These are phyloP conservation scores for Campodea augens DNA, from an alignment of 1,140 invertebrate genomes.

Conservation along the genomic window DNA sequence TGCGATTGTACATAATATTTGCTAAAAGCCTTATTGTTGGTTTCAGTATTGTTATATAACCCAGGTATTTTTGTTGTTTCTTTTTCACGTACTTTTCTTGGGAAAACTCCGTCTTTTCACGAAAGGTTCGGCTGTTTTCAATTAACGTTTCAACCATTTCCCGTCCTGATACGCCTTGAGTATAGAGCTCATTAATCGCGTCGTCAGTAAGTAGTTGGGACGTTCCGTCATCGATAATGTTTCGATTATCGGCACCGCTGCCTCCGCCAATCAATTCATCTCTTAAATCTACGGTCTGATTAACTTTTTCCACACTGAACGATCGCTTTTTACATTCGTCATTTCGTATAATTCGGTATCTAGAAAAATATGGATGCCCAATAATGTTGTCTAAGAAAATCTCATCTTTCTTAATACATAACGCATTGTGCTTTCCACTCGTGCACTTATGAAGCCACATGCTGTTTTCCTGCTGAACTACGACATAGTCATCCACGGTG, in stretches of 20 bases:
- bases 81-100: constrained; percentile 89
- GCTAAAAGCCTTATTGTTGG: constrained; percentile 52
- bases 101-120: constrained; percentile 72
- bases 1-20: constrained; percentile 57
- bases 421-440: background rate
- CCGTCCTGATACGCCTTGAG: constrained; percentile 48
- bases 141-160: constrained; percentile 72
- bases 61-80: constrained; percentile 78
- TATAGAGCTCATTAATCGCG: constrained; percentile 57
- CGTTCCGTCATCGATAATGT: constrained; percentile 60
- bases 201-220: constrained; percentile 67
- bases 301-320: background rate
- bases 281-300: constrained; percentile 4
- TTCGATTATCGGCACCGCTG: constrained; percentile 59
- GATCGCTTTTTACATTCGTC: background rate
- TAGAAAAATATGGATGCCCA: background rate
- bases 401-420: background rate
- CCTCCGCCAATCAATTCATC: constrained; percentile 21
- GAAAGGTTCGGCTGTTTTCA: constrained; percentile 71
- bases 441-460: background rate
- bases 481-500: background rate
- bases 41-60: constrained; percentile 48
- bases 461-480: background rate
- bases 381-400: background rate
- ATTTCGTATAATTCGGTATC: background rate